These are phyloP conservation scores for Papilio glaucus DNA, from an alignment of 1,140 invertebrate genomes.

Conservation along the genomic window DNA sequence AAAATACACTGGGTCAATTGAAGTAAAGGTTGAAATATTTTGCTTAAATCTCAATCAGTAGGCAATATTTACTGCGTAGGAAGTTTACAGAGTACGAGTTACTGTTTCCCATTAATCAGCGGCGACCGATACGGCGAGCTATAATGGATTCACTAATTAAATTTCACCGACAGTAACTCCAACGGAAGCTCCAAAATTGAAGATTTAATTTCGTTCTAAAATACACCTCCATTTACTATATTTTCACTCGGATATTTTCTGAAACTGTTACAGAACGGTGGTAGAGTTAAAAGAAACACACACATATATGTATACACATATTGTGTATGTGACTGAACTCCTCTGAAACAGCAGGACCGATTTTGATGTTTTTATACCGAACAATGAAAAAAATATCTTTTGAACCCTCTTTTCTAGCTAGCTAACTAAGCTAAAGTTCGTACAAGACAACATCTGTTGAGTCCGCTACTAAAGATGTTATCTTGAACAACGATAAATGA, in stretches of 20 bases:
- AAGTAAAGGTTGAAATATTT: background rate
- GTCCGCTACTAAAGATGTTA: background rate
- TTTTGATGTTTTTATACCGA: too few species aligned
- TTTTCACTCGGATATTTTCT: too few species aligned
- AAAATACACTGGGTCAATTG: background rate
- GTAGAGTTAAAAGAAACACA: too few species aligned
- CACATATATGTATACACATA: too few species aligned
- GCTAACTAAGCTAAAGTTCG: background rate
- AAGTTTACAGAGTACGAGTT: conserved; percentile 6
- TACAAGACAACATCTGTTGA: background rate
- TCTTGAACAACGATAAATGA: background rate
- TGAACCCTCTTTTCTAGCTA: too few species aligned
- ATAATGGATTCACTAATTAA: background rate
- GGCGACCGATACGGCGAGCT: background rate
- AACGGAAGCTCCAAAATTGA: background rate
- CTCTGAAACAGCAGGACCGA: too few species aligned
- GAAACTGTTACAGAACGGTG: too few species aligned
- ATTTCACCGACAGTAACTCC: background rate
- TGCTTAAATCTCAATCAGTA: conserved; percentile 8
- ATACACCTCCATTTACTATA: too few species aligned
- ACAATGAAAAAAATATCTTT: too few species aligned
- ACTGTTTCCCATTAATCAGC: conserved; percentile 19
- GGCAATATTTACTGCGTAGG: background rate
- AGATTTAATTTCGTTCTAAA: too few species aligned
- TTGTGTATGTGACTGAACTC: too few species aligned